These are phyloP conservation scores for Drosophila aldrichi DNA, from an alignment of 2,888 invertebrate species.

Conservation along the genomic window DNA sequence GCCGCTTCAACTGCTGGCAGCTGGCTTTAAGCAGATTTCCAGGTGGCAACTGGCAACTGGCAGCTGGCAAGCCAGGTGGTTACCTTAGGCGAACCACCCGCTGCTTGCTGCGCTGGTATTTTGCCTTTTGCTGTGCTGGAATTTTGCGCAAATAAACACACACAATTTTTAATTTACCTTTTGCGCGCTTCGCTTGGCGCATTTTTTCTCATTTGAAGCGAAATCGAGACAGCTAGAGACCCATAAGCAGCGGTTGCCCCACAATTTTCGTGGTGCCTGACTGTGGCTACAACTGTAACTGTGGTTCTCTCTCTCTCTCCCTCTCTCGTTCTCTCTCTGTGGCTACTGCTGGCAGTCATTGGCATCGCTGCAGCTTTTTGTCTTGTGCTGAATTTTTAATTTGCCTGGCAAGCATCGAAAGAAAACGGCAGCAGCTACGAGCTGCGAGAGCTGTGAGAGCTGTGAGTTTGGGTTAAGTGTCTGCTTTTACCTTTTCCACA, in stretches of 20 bases:
- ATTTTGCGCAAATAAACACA: conserved; percentile 74
- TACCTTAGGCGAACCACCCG: conserved; percentile 15
- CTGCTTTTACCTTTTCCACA: conserved; percentile 32
- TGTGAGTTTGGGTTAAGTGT: conserved; percentile 27
- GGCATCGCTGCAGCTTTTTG: conserved; percentile 54
- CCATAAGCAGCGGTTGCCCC: conserved; percentile 65
- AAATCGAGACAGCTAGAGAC: conserved; percentile 77
- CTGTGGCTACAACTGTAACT: conserved; percentile 19
- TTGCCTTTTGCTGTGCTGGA: conserved; percentile 49
- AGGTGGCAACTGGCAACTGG: conserved; percentile 14
- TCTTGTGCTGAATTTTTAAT: conserved; percentile 78
- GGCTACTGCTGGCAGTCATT: conserved; percentile 45
- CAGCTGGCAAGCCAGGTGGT: conserved; percentile 12
- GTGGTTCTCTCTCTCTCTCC: background rate
- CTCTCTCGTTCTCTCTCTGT: background rate
- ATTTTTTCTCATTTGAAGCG: conserved; percentile 72
- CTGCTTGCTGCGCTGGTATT: conserved; percentile 39
- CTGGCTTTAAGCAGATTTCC: conserved; percentile 39
- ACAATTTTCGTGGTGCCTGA: conserved; percentile 53
- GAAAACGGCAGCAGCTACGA: conserved; percentile 19
- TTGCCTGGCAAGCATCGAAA: conserved; percentile 68
- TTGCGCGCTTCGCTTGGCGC: conserved; percentile 54
- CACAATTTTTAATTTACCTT: conserved; percentile 80
- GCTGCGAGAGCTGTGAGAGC: no score
- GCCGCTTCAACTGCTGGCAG: conserved; percentile 7